Base-by-base conservation (phyloP, 2,113 vertebrate species). In the Osmerus mordax region DNA sequence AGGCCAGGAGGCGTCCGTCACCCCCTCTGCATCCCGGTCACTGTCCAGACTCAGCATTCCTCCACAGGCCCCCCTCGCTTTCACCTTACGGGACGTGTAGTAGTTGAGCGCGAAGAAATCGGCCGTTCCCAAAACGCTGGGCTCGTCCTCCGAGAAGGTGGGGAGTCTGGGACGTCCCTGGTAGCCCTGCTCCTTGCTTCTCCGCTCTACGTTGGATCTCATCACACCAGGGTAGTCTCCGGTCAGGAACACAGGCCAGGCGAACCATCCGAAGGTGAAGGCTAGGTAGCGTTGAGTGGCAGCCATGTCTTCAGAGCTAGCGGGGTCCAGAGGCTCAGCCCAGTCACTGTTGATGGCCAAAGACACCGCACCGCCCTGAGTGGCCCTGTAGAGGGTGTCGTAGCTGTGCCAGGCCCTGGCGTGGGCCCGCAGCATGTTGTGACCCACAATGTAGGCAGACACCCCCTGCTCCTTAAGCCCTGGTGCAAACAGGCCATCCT, bases 101-200 rank as follows among this genome's bases (percentile, higher is more conserved):
- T 93, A 94, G 60, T 95, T 94, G 25, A 96, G 70, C 2, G 92
- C 90, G 73, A 96, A 96, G 77, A 94, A 95, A 80, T 94, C 93
- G 1, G 91, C 93, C 1, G 92, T 93, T 74, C 91, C 92, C 68
- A 91, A 77, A 70, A 93, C 75, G 28, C 74, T 69, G 0, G 69
- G 88, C 69, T 95, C 94, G 13, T 93, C 87, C 4, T 91, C 72
- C 3, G 88, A 92, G 81, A 95, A 95, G 65, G 77, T 81, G 8
- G 91, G 93, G 71, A 95, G 87, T 41, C 90, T 82, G 0, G 80
- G 83, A 15, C 73, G 79, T 0, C 67, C 76, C 1, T 75, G 41
- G 70, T 83, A 88, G 21, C 87, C 89, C 78, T 90, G 67, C 65
- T 84, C 89, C 72, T 81, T 75, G 82, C 88, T 93, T 55, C 85